Evolutionary conservation across 2,113 vertebrate species (phyloP), one percentile per base, ranked within the genome.

Genomic region (Macquaria ambigua): DNA sequence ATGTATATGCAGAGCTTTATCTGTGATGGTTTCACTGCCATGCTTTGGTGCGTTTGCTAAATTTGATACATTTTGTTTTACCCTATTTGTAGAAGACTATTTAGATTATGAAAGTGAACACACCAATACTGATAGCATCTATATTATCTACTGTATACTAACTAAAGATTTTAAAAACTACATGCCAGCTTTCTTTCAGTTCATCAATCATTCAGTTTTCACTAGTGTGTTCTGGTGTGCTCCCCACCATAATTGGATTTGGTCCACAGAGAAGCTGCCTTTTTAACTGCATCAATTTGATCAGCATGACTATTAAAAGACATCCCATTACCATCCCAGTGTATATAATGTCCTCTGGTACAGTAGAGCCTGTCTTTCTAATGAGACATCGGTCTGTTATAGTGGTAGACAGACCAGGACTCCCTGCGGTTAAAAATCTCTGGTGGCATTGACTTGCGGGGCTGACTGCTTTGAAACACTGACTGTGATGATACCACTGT

Each of bases 361-460:
- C 34, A 67, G 53, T 86, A 37, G 28, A 79, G 77, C 71, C 71
- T 1, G 31, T 68, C 58, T 63, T 79, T 81, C 76, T 90, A 90
- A 93, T 89, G 87, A 93, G 87, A 85, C 70, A 85, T 77, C 62
- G 73, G 69, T 69, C 83, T 76, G 71, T 73, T 83, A 25, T 21
- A 62, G 43, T 62, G 20, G 37, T n/a, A 79, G 76, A 84, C 39
- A 61, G 20, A 86, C 64, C 78, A 53, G 63, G 76, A 77, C 73
- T 83, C 78, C 84, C 80, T 75, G 84, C 68, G 83, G 86, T 39
- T 91, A 23, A 56, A 78, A 83, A 18, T 74, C 75, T 83, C 78
- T 74, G 78, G 43, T 73, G 79, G 70, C 14, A 63, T 18, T 77
- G 87, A 83, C 82, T 79, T 58, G 23, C 1, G 7, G 53, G 50